Conservation (phyloP, 2,113 vertebrate species). For the Gymnobelideus leadbeateri region DNA sequence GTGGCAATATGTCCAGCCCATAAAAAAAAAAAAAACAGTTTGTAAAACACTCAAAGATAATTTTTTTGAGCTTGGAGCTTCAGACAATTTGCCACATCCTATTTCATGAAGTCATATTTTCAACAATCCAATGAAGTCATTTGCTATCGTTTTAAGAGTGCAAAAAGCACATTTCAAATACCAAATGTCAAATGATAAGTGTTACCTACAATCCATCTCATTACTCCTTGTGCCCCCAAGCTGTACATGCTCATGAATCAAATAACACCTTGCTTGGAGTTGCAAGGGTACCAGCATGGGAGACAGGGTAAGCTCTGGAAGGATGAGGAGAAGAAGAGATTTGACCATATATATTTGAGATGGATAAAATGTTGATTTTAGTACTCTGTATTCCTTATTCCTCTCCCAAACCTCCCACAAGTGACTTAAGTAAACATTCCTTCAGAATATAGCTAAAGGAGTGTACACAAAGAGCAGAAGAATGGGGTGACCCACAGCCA, state of each 20-base stretch:
- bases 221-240: not conserved
- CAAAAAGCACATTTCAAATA: not conserved
- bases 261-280: not conserved
- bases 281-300: not conserved
- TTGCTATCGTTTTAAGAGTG: not conserved
- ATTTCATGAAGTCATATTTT: not conserved
- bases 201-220: not conserved
- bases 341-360: not conserved
- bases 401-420: not conserved
- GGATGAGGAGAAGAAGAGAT: not conserved
- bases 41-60: not conserved
- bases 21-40: not conserved
- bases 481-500: not conserved
- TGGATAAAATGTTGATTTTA: not conserved
- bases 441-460: not conserved
- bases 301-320: not conserved
- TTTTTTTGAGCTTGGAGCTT: not conserved
- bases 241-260: not conserved
- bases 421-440: not conserved
- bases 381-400: not conserved
- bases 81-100: not conserved
- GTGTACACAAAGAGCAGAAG: not conserved
- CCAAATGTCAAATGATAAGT: not conserved
- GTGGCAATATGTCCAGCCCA: not conserved
- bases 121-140: not conserved